These are phyloP conservation scores for Eupeodes corollae DNA, from an alignment of 1,140 invertebrate genomes.

Conservation along the genomic window DNA sequence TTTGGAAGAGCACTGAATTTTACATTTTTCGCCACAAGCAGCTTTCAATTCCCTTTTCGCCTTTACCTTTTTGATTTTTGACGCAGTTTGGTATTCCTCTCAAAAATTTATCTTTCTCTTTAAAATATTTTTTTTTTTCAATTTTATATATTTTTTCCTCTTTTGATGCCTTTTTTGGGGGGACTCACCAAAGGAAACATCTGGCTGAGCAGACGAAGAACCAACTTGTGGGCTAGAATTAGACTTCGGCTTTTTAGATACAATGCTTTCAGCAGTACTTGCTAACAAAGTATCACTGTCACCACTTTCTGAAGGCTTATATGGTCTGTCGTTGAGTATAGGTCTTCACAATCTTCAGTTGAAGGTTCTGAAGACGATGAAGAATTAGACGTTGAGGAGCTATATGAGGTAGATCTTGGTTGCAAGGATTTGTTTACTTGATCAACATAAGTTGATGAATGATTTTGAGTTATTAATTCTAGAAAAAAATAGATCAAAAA, in stretches of 20 bases:
- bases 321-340: too few relatives aligned
- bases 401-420: too few relatives aligned
- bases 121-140: not conserved
- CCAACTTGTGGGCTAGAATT: too few relatives aligned
- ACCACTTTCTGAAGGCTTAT: not conserved
- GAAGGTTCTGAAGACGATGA: too few relatives aligned
- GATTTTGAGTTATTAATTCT: too few relatives aligned
- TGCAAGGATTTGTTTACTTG: too few relatives aligned
- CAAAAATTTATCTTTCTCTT: not conserved
- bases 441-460: too few relatives aligned
- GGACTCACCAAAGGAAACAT: not conserved
- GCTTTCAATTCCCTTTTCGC: constrained; percentile 1
- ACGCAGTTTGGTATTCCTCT: not conserved
- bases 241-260: not conserved
- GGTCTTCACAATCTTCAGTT: too few relatives aligned
- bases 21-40: not conserved
- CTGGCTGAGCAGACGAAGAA: not conserved
- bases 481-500: too few relatives aligned
- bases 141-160: not conserved
- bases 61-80: not conserved
- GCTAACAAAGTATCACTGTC: not conserved
- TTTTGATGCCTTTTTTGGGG: not conserved
- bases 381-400: too few relatives aligned
- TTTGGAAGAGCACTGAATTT: not conserved
- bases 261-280: not conserved